Evolutionary conservation across 2,113 vertebrate species (phyloP).

Genomic region (Pelusios castaneus): DNA sequence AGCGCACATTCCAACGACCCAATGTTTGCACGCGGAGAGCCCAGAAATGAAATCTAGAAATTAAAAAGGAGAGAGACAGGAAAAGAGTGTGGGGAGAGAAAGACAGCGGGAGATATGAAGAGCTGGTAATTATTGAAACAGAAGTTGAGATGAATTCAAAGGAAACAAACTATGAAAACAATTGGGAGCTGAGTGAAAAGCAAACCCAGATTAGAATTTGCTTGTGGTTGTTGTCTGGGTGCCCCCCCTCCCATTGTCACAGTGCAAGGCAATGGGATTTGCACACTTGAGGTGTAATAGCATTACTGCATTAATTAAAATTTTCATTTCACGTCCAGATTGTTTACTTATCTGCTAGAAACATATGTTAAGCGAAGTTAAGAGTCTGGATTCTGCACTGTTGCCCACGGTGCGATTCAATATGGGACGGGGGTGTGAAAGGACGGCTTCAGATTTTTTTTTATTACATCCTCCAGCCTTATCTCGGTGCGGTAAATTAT

Average conservation of each 20-base stretch:
- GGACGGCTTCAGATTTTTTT: constrained; percentile 82
- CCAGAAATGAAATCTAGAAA: constrained; percentile 45
- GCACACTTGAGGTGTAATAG: constrained; percentile 92
- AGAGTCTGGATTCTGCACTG: constrained; percentile 96
- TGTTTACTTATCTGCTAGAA: constrained; percentile 99
- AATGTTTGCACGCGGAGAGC: constrained; percentile 7
- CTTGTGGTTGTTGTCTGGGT: constrained; percentile 73
- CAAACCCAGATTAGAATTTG: constrained; percentile 79
- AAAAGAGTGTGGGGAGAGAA: constrained; percentile 49
- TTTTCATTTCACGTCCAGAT: constrained; percentile 98
- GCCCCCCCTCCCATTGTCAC: constrained; percentile 78
- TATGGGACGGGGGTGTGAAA: constrained; percentile 74
- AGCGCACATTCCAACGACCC: constrained; percentile 11
- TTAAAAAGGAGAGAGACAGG: constrained; percentile 32
- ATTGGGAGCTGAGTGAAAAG: constrained; percentile 79
- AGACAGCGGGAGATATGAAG: constrained; percentile 52
- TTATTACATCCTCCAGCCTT: constrained; percentile 93
- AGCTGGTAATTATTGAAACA: constrained; percentile 74
- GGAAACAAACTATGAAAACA: constrained; percentile 80
- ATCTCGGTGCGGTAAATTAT: constrained; percentile 94
- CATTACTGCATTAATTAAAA: constrained; percentile 99
- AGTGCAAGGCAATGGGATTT: constrained; percentile 89
- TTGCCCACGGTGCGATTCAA: constrained; percentile 97
- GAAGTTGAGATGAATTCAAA: constrained; percentile 79
- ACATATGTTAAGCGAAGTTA: constrained; percentile 98